Percentiles rank a stretch among this genome's conserved stretches.
These are phyloP conservation scores for Sphaerodactylus townsendi DNA, from an alignment of 2,113 vertebrate species.

Conservation along the genomic window DNA sequence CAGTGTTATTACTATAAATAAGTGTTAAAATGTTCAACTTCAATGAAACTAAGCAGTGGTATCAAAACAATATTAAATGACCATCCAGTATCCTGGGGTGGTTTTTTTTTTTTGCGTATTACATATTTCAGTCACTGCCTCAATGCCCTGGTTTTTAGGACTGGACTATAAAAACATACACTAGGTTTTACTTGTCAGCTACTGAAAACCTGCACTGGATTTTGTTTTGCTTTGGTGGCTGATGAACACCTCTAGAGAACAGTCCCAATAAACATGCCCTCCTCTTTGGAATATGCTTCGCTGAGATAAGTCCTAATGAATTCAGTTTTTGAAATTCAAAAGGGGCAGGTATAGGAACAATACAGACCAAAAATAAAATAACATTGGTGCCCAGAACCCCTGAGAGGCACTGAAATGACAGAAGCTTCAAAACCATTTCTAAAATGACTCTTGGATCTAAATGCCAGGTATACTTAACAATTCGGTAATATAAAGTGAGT, in stretches of 20 bases:
- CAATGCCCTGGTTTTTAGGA: not conserved
- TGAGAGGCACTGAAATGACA: constrained; percentile 17
- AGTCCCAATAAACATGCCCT: not conserved
- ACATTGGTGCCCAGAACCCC: constrained; percentile 16
- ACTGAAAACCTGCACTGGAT: constrained; percentile 35
- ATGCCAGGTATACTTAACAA: not conserved
- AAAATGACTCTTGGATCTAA: not conserved
- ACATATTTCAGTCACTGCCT: not conserved
- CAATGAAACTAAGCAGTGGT: too few relatives aligned
- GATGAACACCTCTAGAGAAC: constrained; percentile 18
- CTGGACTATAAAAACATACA: rapidly evolving
- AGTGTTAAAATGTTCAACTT: too few relatives aligned
- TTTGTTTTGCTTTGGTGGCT: constrained; percentile 28
- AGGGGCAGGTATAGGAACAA: constrained; percentile 27
- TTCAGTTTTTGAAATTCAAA: constrained; percentile 20
- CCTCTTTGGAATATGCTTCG: constrained; percentile 40
- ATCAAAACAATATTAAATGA: too few relatives aligned
- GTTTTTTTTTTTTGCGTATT: too few relatives aligned
- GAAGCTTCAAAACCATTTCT: constrained; percentile 32
- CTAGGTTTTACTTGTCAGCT: constrained; percentile 36
- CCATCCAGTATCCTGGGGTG: too few relatives aligned
- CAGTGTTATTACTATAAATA: too few relatives aligned
- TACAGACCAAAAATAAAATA: not conserved
- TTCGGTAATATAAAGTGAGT: not conserved
- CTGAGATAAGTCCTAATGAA: constrained; percentile 42